Conservation (phyloP, 2,797 vertebrate species). For the Halcyon badia region DNA sequence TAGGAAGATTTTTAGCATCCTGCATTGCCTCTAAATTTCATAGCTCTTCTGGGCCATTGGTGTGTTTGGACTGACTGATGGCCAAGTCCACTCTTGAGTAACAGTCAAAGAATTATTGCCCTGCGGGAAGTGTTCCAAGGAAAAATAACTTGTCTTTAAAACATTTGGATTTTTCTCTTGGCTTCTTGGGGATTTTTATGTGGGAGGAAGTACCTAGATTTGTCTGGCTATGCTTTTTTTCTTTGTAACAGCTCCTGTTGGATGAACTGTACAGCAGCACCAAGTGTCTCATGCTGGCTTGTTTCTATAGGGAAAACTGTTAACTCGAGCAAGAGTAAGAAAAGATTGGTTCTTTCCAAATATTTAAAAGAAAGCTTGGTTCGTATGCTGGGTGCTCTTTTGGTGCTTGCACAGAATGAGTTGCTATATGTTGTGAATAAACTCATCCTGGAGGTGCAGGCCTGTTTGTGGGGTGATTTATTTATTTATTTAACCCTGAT, state of each 20-base stretch:
- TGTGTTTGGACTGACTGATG: not conserved
- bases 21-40: conserved; percentile 39
- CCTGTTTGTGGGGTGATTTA: not conserved
- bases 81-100: not conserved
- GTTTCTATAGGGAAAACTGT: not conserved
- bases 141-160: not conserved
- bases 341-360: not conserved
- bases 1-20: conserved; percentile 17
- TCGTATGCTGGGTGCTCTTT: not conserved
- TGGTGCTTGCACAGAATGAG: not conserved
- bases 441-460: not conserved
- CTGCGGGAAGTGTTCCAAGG: not conserved
- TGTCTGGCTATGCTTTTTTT: not conserved
- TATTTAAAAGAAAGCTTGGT: not conserved
- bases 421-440: not conserved
- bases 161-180: not conserved
- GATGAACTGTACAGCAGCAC: not conserved
- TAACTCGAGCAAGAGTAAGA: not conserved
- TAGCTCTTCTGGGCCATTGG: not conserved
- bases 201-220: not conserved
- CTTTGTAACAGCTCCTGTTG: not conserved
- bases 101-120: not conserved
- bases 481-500: not conserved
- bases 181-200: not conserved
- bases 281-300: not conserved